These are phyloP conservation scores for Bombus sylvicola DNA, from an alignment of 1,140 invertebrate species.

Conservation along the genomic window DNA sequence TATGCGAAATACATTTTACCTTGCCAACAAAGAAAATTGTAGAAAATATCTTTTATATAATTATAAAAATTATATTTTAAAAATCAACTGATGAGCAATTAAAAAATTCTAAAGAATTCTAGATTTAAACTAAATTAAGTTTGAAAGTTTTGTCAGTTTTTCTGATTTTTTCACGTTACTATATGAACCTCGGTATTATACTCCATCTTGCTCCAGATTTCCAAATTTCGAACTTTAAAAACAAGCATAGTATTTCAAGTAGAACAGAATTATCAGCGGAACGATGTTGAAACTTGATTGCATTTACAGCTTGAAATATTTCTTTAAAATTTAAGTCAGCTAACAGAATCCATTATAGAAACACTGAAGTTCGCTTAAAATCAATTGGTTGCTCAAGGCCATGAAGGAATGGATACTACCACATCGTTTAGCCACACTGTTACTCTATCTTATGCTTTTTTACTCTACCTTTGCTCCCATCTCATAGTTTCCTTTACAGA, in stretches of 20 bases:
- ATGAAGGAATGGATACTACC: not conserved
- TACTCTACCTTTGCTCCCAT: not conserved
- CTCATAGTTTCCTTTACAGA: not conserved
- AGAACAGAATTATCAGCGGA: not conserved
- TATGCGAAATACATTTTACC: not conserved
- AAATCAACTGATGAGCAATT: not conserved
- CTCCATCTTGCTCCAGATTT: too few relatives aligned
- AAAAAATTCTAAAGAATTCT: too few relatives aligned
- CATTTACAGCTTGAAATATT: not conserved
- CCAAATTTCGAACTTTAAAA: too few relatives aligned
- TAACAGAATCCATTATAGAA: not conserved
- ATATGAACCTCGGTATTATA: too few relatives aligned
- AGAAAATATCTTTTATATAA: not conserved
- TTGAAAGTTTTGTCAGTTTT: too few relatives aligned
- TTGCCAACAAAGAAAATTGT: not conserved
- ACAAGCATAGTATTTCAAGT: not conserved
- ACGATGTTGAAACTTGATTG: not conserved
- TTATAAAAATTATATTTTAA: not conserved
- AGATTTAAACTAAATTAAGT: too few relatives aligned
- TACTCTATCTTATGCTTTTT: not conserved
- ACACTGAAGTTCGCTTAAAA: not conserved
- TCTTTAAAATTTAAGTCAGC: not conserved
- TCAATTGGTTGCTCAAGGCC: not conserved
- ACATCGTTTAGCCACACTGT: not conserved
- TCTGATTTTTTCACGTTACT: too few relatives aligned